phyloP scores from a whole-genome alignment of 2,797 vertebrate genomes.

The Peromyscus attwateri region DNA sequence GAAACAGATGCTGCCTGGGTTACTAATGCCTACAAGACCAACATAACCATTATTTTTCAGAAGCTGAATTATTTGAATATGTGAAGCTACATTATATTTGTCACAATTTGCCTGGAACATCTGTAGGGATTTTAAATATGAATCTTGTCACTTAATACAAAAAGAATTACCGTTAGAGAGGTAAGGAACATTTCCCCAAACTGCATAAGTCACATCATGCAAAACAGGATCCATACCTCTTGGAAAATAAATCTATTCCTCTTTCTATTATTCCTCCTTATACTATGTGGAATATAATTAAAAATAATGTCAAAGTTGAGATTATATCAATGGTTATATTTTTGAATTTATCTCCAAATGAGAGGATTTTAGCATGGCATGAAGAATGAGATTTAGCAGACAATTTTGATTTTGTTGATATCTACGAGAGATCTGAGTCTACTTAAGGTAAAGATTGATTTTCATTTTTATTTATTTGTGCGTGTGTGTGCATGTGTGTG shows the following conservation, averaged over 20 bases:
- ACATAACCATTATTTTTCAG: not conserved
- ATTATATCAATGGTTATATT: not conserved
- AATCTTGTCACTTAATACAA: not conserved
- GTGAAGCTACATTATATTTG: not conserved
- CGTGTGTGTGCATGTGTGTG: too few relatives aligned
- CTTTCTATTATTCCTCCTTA: not conserved
- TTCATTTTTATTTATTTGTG: not conserved
- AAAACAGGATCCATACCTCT: not conserved
- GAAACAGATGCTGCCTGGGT: conserved; percentile 18
- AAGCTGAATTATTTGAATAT: conserved; percentile 25
- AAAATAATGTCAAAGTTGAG: not conserved
- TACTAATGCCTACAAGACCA: not conserved
- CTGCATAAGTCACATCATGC: not conserved
- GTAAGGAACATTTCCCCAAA: not conserved
- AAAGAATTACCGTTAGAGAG: not conserved
- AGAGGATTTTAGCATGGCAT: not conserved
- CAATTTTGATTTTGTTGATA: not conserved
- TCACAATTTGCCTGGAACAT: conserved; percentile 19
- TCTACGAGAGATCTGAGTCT: not conserved
- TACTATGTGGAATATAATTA: not conserved
- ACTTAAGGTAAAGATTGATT: not conserved
- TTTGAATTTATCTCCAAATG: not conserved
- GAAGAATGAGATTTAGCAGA: not conserved
- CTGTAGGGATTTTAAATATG: not conserved
- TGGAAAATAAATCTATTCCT: not conserved